Conservation (phyloP, 53 echinoderm and acorn worm species). For the Hippasteria phrygiana region DNA sequence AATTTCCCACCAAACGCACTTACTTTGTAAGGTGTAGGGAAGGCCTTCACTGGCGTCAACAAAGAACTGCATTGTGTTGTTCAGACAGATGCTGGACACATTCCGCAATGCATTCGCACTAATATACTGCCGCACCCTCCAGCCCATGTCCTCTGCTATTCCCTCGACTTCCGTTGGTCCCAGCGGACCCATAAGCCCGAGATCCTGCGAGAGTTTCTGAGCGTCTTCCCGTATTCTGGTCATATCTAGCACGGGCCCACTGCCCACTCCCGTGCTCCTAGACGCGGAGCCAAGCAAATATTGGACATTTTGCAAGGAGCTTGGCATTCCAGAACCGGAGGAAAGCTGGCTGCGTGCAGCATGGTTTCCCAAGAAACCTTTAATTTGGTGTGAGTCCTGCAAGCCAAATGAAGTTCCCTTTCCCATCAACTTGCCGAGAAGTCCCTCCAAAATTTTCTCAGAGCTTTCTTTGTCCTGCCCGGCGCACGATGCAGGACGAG, state of each 20-base stretch:
- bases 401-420: too few relatives aligned
- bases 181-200: neutral
- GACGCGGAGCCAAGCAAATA: neutral
- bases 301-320: neutral
- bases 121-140: neutral
- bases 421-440: too few relatives aligned
- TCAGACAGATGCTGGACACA: conserved; percentile 17
- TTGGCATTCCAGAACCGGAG: neutral
- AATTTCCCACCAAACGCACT: neutral
- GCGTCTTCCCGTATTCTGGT: neutral
- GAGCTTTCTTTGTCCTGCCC: too few relatives aligned
- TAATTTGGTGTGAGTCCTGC: too few relatives aligned
- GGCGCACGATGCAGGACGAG: too few relatives aligned
- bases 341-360: too few relatives aligned
- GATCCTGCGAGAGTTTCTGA: neutral
- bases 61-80: conserved; percentile 26
- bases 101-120: neutral
- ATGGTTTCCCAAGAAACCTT: too few relatives aligned
- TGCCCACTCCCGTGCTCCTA: neutral
- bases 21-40: conserved; percentile 17
- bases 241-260: neutral
- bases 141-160: neutral
- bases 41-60: neutral
- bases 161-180: neutral
- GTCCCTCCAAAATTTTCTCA: too few relatives aligned